Base-by-base conservation (phyloP, 2,888 invertebrate genomes). In the Imbricaverruca yamaguchii region DNA sequence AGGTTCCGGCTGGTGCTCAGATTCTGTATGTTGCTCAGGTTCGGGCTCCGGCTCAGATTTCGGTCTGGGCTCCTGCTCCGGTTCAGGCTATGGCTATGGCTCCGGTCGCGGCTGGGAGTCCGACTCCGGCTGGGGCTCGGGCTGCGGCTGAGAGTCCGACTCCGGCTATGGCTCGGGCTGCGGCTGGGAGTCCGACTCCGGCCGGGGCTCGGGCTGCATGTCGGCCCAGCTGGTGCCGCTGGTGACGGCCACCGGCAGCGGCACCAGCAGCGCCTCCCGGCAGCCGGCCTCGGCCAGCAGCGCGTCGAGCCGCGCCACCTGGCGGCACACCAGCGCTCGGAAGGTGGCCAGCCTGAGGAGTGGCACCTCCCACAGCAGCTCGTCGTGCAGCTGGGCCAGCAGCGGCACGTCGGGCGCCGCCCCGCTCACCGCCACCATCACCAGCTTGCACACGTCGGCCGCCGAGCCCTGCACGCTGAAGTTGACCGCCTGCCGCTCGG, bases 401-500 rank as follows among this genome's bases (percentile, higher is more conserved):
- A 83, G 83, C 21, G 81, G 80, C 67, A 61, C 59, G 13, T 55
- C 57, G 11, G 81, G 81, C 59, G 82, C 77, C 23, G 80, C 81
- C 25, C 57, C 80, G 55, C 80, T 81, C 53, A 81, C 81, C 80
- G 81, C 82, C 59, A 83, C 67, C 81, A 81, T 81, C 25, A 81
- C 83, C 55, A 82, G 80, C 79, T 83, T 83, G 79, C 82, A 82
- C 10, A 83, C 63, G 69, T 83, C 83, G 53, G 83, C 83, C 56
- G 82, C 83, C 18, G 83, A 83, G 15, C 83, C 83, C 78, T 83
- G 83, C 69, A 83, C 81, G 67, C 82, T 55, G 80, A 83, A 83
- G 80, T 83, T 83, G 79, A 83, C 79, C 18, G 83, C 83, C 79
- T 83, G 83, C 57, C 83, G 82, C 81, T 82, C 82, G 15, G 83